Conservation (phyloP, 1,140 invertebrate species). For the Sarcophaga bullata region DNA sequence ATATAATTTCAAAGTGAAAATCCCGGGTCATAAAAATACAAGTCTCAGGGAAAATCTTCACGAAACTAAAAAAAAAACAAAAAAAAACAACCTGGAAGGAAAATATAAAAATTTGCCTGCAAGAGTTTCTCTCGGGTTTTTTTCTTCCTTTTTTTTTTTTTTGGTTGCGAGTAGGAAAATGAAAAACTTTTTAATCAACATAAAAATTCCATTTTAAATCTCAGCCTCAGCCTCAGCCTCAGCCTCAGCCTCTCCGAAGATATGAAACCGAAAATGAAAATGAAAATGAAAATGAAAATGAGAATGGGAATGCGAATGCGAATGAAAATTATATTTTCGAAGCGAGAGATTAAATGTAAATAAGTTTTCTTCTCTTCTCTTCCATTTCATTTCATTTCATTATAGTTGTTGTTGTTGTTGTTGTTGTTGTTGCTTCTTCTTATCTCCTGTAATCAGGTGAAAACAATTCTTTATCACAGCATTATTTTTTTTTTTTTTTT, state of each 20-base stretch:
- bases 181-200: conserved; percentile 21
- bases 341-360: conserved; percentile 8
- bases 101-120: no score
- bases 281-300: background rate
- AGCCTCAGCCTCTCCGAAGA: no score
- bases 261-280: background rate
- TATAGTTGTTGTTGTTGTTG: no score
- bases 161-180: background rate
- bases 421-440: no score
- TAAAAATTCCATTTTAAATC: conserved; percentile 3
- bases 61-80: no score
- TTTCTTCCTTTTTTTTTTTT: background rate
- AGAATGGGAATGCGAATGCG: no score
- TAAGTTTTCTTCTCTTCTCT: background rate
- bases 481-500: no score
- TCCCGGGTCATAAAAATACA: conserved; percentile 10
- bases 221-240: background rate
- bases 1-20: background rate
- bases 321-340: background rate
- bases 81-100: no score
- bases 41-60: background rate
- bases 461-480: no score
- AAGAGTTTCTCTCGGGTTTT: no score
- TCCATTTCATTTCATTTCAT: no score
- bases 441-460: no score